Conservation (phyloP, 2,888 invertebrate species). For the Entomobrya multifasciata region DNA sequence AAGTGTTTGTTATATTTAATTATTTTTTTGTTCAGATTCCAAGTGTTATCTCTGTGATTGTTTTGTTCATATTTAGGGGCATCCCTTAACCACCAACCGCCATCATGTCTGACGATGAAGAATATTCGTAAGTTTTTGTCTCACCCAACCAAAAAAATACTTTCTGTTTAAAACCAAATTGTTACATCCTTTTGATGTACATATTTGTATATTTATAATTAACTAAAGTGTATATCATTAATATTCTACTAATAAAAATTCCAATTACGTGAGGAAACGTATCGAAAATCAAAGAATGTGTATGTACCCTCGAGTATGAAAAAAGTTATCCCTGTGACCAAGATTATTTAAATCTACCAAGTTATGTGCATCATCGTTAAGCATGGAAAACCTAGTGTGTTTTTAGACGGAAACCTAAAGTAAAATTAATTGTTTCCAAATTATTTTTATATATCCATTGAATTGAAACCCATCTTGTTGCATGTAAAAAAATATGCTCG, state of each 20-base stretch:
- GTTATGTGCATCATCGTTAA: slow-evolving; percentile 28
- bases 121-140: slow-evolving; percentile 69
- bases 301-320: slow-evolving; percentile 57
- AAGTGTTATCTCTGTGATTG: slow-evolving; percentile 61
- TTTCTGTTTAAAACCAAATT: not conserved
- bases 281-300: not conserved
- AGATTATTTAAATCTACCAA: not conserved
- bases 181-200: not conserved
- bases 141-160: not conserved
- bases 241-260: not conserved
- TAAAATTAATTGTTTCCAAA: too few relatives aligned
- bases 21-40: slow-evolving; percentile 7
- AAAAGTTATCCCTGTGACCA: slow-evolving; percentile 42
- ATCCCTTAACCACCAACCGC: slow-evolving; percentile 63
- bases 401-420: not conserved
- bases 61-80: slow-evolving; percentile 53
- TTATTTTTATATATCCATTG: too few relatives aligned
- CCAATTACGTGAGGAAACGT: not conserved
- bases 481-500: not conserved
- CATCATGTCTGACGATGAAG: slow-evolving; percentile 76
- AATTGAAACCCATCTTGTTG: not conserved
- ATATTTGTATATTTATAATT: too few relatives aligned
- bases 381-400: slow-evolving; percentile 22
- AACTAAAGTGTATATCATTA: not conserved
- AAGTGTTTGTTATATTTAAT: slow-evolving; percentile 35